Conservation (phyloP, 2,888 invertebrate genomes). For the Drosophila monieri region DNA sequence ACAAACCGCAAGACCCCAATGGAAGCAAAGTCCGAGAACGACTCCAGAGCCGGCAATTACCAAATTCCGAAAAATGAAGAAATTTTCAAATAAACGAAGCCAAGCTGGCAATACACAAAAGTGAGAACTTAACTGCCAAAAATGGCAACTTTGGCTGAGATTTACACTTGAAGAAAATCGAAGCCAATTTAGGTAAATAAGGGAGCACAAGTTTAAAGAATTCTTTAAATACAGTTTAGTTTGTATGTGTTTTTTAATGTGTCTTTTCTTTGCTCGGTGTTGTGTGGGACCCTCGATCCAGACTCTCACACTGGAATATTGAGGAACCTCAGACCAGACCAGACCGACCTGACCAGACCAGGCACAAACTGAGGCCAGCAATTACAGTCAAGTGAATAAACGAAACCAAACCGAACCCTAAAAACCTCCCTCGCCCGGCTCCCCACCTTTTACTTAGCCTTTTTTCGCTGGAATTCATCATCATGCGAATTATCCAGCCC, state of each 20-base stretch:
- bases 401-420: conserved; percentile 45
- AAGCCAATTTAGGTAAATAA: neutral
- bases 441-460: conserved; percentile 66
- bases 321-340: conserved; percentile 18
- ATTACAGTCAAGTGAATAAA: conserved; percentile 67
- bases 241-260: neutral
- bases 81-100: conserved; percentile 78
- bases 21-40: conserved; percentile 9
- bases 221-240: too few relatives aligned
- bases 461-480: conserved; percentile 79
- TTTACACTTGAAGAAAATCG: neutral
- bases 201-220: too few relatives aligned
- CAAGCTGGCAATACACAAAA: conserved; percentile 51
- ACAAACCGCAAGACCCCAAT: conserved; percentile 46
- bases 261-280: conserved; percentile 10
- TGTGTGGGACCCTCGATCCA: conserved; percentile 57
- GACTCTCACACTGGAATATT: conserved; percentile 23
- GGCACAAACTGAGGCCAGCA: conserved; percentile 51
- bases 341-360: conserved; percentile 14
- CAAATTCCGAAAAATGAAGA: conserved; percentile 78
- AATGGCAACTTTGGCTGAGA: conserved; percentile 21
- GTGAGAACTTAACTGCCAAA: conserved; percentile 68
- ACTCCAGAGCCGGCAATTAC: conserved; percentile 70
- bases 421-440: conserved; percentile 16
- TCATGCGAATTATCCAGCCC: conserved; percentile 71